Conservation (phyloP, 2,113 vertebrate species). For the Salminus brasiliensis region DNA sequence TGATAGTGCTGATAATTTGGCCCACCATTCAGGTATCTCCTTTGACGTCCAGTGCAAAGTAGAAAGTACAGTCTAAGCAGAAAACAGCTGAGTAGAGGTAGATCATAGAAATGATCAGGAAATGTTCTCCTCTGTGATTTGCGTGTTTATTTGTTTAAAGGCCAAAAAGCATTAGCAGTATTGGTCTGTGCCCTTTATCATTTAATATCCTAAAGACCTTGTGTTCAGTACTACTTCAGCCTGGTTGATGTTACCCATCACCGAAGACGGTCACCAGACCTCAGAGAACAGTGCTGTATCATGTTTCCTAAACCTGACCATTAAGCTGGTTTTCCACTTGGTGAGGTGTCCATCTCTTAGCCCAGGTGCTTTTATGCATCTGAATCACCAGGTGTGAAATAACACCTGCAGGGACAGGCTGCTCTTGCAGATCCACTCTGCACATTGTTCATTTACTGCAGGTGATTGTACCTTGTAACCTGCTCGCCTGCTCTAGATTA, state of each 20-base stretch:
- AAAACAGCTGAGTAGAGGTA: no score
- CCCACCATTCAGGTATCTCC: no score
- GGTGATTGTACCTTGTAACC: background rate
- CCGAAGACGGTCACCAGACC: background rate
- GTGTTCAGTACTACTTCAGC: background rate
- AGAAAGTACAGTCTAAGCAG: no score
- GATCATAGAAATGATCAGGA: no score
- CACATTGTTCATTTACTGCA: background rate
- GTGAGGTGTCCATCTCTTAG: background rate
- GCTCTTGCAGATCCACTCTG: background rate
- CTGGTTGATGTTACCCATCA: background rate
- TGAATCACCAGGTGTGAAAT: background rate
- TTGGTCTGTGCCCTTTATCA: no score
- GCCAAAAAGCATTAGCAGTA: no score
- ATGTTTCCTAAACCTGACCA: background rate
- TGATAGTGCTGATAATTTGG: background rate
- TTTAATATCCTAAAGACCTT: background rate
- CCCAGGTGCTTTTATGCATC: background rate
- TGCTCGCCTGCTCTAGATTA: background rate
- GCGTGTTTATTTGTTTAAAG: no score
- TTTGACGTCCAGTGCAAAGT: no score
- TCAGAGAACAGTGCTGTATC: background rate
- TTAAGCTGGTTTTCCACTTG: background rate
- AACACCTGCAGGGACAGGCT: background rate
- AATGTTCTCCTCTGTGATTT: no score